A percentile compares a stretch with the other conserved stretches of the same genome.
Conservation (phyloP, 1,140 invertebrate genomes). For the Physella acuta region DNA sequence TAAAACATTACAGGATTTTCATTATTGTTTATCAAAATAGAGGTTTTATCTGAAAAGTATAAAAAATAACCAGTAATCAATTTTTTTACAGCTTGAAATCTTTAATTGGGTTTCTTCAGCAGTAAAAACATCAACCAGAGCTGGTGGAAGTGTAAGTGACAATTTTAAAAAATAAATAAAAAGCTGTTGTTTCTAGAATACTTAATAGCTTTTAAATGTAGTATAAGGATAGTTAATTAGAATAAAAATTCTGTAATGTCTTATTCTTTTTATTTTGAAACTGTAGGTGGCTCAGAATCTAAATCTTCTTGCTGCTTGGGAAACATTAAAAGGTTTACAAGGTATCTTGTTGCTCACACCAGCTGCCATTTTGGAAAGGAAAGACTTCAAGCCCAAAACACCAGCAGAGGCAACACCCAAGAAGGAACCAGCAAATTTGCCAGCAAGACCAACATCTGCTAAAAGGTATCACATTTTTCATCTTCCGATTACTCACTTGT, state of each 20-base stretch:
- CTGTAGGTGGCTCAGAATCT: conserved; percentile 73
- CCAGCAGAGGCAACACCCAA: conserved; percentile 27
- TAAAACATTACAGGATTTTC: neutral
- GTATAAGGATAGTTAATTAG: too few relatives aligned
- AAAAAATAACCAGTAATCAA: too few relatives aligned
- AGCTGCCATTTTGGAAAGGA: conserved; percentile 50
- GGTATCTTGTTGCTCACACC: conserved; percentile 60
- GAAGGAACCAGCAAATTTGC: conserved; percentile 21
- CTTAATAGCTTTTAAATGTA: neutral
- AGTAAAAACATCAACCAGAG: conserved; percentile 81
- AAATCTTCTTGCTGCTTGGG: conserved; percentile 82
- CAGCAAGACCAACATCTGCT: conserved; percentile 33
- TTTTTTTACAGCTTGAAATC: conserved; percentile 68
- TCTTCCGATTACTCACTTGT: neutral
- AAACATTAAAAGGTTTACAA: conserved; percentile 83
- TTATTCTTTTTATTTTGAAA: neutral
- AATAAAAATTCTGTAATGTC: too few relatives aligned
- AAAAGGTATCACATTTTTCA: conserved; percentile 40
- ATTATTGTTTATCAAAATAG: neutral
- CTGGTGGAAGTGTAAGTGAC: conserved; percentile 77
- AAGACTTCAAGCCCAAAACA: conserved; percentile 38
- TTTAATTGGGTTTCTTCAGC: conserved; percentile 78
- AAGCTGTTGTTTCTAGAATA: neutral
- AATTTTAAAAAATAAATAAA: neutral
- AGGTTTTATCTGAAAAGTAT: too few relatives aligned